These are phyloP conservation scores for Pachypanchax playfairii DNA, from an alignment of 2,113 vertebrate genomes.

Conservation along the genomic window DNA sequence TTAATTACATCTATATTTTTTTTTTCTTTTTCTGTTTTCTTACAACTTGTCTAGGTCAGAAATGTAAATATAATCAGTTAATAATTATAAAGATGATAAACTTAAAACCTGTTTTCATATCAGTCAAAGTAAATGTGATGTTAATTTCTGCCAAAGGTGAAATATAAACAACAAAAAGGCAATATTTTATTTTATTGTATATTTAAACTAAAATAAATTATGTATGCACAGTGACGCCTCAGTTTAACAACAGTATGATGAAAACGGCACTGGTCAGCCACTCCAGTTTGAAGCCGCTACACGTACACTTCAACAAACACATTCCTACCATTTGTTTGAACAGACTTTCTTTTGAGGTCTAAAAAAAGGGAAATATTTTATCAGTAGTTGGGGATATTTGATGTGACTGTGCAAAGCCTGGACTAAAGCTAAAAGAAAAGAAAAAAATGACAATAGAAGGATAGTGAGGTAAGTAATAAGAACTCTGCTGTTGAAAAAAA, in stretches of 20 bases:
- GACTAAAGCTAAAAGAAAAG: background rate
- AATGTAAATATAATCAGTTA: too few relatives aligned
- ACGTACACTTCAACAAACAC: background rate
- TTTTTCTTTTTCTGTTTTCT: too few relatives aligned
- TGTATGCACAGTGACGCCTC: background rate
- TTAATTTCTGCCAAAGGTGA: background rate
- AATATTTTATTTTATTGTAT: slow-evolving; percentile 8
- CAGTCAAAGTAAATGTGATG: background rate
- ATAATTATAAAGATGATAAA: too few relatives aligned
- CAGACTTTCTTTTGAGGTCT: background rate
- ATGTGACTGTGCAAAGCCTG: background rate
- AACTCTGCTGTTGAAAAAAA: background rate
- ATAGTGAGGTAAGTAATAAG: background rate
- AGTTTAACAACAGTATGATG: background rate
- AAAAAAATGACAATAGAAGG: slow-evolving; percentile 1
- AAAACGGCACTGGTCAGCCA: background rate
- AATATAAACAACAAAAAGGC: background rate
- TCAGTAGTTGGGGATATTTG: slow-evolving; percentile 1
- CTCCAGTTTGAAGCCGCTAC: background rate
- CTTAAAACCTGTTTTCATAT: too few relatives aligned
- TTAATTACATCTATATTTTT: too few relatives aligned
- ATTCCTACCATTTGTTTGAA: background rate
- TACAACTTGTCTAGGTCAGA: background rate
- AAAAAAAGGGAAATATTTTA: background rate
- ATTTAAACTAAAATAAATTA: slow-evolving; percentile 1